phyloP scores from a whole-genome alignment of 2,797 vertebrate genomes.

The Macropodus opercularis region DNA sequence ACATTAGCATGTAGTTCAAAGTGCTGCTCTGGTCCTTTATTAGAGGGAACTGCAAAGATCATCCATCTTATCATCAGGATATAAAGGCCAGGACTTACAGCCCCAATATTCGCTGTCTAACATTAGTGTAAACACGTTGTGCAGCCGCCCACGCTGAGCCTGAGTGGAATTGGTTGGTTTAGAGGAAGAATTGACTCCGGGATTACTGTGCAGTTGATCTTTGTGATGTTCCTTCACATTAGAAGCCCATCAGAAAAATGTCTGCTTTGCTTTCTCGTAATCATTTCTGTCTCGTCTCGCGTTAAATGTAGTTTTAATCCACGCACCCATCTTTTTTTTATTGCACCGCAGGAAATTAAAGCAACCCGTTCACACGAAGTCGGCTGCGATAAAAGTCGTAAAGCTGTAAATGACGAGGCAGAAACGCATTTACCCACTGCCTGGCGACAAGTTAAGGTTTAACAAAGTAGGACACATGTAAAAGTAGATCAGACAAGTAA shows the following conservation, averaged over 20 bases:
- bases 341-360: constrained; percentile 59
- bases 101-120: constrained; percentile 34
- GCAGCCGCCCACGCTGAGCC: no score
- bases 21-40: constrained; percentile 25
- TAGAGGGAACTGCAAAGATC: constrained; percentile 51
- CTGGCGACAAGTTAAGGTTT: constrained; percentile 7
- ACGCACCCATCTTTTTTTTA: constrained; percentile 44
- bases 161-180: constrained; percentile 13
- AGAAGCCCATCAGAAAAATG: constrained; percentile 46
- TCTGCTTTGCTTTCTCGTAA: not conserved
- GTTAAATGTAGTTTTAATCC: constrained; percentile 34
- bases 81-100: constrained; percentile 1
- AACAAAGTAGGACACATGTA: constrained; percentile 22
- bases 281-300: not conserved
- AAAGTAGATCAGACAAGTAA: constrained; percentile 11
- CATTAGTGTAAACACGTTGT: constrained; percentile 24
- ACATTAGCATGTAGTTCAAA: constrained; percentile 1
- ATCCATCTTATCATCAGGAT: constrained; percentile 27
- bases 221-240: constrained; percentile 13
- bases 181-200: no score
- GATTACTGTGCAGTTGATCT: not conserved
- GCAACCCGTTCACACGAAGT: constrained; percentile 15
- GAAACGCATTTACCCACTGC: constrained; percentile 6
- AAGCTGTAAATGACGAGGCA: constrained; percentile 46
- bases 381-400: constrained; percentile 44